phyloP scores from a whole-genome alignment of 2,888 invertebrate species.

The Nomada fabriciana region DNA sequence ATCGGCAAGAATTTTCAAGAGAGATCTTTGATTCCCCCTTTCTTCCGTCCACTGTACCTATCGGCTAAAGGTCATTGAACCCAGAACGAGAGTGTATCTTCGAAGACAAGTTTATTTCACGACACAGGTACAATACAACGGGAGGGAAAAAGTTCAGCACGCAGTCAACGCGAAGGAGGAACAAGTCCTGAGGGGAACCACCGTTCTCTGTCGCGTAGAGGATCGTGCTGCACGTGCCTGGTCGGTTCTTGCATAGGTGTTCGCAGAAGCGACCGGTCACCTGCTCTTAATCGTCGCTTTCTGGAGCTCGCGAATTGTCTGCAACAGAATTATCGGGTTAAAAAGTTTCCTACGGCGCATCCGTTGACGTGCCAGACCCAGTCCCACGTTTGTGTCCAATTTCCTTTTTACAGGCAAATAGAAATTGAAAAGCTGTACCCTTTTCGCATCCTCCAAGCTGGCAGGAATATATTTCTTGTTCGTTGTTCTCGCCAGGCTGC shows the following conservation, averaged over 20 bases:
- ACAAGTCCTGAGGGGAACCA: not conserved
- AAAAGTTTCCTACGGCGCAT: slow-evolving; percentile 29
- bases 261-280: slow-evolving; percentile 40
- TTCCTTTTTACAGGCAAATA: not conserved
- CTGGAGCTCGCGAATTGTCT: slow-evolving; percentile 62
- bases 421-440: slow-evolving; percentile 50
- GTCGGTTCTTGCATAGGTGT: not conserved
- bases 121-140: not conserved
- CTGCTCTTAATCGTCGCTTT: slow-evolving; percentile 50
- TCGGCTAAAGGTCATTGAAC: not conserved
- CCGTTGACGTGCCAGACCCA: too few relatives aligned
- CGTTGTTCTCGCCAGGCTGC: slow-evolving; percentile 70
- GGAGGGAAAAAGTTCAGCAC: not conserved
- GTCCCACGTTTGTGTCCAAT: not conserved
- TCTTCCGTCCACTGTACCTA: too few relatives aligned
- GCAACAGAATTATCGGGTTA: slow-evolving; percentile 40
- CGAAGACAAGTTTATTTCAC: slow-evolving; percentile 13
- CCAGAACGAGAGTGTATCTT: not conserved
- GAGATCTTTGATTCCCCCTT: too few relatives aligned
- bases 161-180: too few relatives aligned
- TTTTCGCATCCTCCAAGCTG: slow-evolving; percentile 65
- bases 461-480: slow-evolving; percentile 74
- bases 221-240: slow-evolving; percentile 14
- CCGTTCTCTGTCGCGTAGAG: not conserved
- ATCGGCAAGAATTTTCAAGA: too few relatives aligned